Conservation (phyloP, 35 echinoderm and acorn worm species). For the Acanthaster planci region DNA sequence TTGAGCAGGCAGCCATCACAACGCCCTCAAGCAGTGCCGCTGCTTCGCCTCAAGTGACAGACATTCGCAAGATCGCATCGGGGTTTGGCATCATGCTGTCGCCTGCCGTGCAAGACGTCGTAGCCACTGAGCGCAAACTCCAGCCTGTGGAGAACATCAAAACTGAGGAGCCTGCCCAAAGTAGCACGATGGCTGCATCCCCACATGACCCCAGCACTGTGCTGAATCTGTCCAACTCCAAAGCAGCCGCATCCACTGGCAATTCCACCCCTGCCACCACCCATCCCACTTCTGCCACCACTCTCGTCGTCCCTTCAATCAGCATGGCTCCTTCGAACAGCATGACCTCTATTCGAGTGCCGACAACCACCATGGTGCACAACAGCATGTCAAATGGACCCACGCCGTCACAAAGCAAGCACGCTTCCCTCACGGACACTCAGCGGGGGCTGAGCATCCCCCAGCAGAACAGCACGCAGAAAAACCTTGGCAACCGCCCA, state of each 20-base stretch:
- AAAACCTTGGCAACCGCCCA: background rate
- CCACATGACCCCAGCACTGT: background rate
- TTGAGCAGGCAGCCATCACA: background rate
- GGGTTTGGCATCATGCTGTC: slow-evolving; percentile 60
- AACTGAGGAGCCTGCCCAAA: background rate
- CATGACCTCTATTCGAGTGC: slow-evolving; percentile 1
- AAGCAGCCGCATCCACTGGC: background rate
- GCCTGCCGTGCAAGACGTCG: slow-evolving; percentile 14
- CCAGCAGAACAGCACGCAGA: background rate
- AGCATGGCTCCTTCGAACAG: slow-evolving; percentile 1
- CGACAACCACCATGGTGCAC: slow-evolving; percentile 1
- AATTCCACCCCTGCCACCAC: background rate
- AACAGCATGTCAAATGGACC: slow-evolving; percentile 18
- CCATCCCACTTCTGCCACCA: background rate
- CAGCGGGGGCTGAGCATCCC: background rate
- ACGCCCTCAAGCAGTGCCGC: background rate
- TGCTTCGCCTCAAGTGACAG: slow-evolving; percentile 49
- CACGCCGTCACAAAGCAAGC: background rate
- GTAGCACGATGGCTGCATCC: background rate
- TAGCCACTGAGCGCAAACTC: background rate
- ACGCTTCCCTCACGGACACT: background rate
- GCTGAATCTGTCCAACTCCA: slow-evolving; percentile 10
- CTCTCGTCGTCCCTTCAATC: background rate
- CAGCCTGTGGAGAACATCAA: background rate
- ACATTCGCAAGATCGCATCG: slow-evolving; percentile 65